Conservation (phyloP, 2,888 invertebrate species). For the Cerastis rubricosa region DNA sequence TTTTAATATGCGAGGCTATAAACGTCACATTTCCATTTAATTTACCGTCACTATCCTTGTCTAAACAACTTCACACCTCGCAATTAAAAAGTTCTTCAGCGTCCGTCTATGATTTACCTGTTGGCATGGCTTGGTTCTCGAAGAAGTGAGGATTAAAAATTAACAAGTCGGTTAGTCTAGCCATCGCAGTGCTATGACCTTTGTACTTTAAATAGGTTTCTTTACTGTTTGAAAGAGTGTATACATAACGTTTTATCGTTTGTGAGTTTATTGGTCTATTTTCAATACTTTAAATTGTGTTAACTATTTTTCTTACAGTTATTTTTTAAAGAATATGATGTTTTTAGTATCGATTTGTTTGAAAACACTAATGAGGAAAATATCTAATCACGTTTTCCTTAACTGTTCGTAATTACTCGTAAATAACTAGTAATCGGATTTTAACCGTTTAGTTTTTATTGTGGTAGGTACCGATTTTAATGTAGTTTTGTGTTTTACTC, state of each 20-base stretch:
- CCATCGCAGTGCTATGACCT: slow-evolving; percentile 67
- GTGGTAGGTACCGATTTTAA: background rate
- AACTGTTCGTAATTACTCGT: slow-evolving; percentile 14
- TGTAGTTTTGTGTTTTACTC: background rate
- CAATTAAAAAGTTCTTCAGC: background rate
- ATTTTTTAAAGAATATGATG: slow-evolving; percentile 21
- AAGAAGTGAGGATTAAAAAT: slow-evolving; percentile 70
- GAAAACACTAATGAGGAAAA: slow-evolving; percentile 47
- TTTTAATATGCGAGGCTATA: slow-evolving; percentile 26
- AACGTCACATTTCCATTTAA: background rate
- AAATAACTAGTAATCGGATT: slow-evolving; percentile 21
- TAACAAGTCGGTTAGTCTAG: slow-evolving; percentile 73
- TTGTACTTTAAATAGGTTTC: slow-evolving; percentile 47
- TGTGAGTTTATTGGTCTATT: slow-evolving; percentile 8
- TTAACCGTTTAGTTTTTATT: slow-evolving; percentile 27
- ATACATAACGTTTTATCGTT: background rate
- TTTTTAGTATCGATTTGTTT: slow-evolving; percentile 27
- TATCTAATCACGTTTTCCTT: slow-evolving; percentile 23
- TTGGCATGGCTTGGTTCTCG: slow-evolving; percentile 12
- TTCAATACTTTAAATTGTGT: slow-evolving; percentile 13
- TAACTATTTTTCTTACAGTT: background rate
- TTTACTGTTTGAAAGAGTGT: slow-evolving; percentile 18
- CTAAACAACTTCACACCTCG: slow-evolving; percentile 1
- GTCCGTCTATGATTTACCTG: background rate
- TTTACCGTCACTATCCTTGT: background rate